Conservation (phyloP, 1,140 invertebrate species). For the Euglossa dilemma region DNA sequence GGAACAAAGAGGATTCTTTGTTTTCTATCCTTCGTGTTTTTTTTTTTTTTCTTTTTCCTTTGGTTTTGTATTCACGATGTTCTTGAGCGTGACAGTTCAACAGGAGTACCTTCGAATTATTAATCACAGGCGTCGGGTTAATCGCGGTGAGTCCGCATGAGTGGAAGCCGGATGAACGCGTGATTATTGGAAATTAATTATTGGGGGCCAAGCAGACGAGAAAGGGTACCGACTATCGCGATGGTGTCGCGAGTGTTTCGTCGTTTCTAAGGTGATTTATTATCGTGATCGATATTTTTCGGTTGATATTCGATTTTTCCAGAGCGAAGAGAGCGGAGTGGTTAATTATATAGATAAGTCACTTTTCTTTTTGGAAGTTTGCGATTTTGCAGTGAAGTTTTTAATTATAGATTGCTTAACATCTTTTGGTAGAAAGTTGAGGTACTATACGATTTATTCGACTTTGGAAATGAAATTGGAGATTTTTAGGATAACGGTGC, state of each 20-base stretch:
- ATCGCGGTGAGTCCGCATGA: slow-evolving; percentile 40
- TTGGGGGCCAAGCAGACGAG: slow-evolving; percentile 70
- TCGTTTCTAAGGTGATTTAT: slow-evolving; percentile 25
- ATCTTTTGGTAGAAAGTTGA: too few species aligned
- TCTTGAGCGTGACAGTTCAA: slow-evolving; percentile 30
- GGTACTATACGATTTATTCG: too few species aligned
- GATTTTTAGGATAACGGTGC: too few species aligned
- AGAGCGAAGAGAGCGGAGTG: too few species aligned
- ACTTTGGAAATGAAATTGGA: too few species aligned
- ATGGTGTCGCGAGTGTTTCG: background rate
- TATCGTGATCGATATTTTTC: background rate
- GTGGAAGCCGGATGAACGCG: slow-evolving; percentile 47
- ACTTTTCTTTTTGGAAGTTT: too few species aligned
- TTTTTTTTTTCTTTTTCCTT: background rate
- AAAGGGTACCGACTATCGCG: slow-evolving; percentile 15
- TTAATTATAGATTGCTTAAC: too few species aligned
- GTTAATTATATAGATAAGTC: too few species aligned
- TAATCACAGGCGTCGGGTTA: slow-evolving; percentile 61
- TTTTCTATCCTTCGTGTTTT: too few species aligned
- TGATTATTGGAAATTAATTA: slow-evolving; percentile 52
- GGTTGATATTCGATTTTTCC: too few species aligned
- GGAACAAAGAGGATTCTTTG: background rate
- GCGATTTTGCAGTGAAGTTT: too few species aligned
- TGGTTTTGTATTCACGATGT: too few species aligned
- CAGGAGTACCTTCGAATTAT: slow-evolving; percentile 38